Evolutionary conservation across 64 coral and sea anemone species (phyloP), one percentile per base, ranked within the genome.

Genomic region (Actinia equina): DNA sequence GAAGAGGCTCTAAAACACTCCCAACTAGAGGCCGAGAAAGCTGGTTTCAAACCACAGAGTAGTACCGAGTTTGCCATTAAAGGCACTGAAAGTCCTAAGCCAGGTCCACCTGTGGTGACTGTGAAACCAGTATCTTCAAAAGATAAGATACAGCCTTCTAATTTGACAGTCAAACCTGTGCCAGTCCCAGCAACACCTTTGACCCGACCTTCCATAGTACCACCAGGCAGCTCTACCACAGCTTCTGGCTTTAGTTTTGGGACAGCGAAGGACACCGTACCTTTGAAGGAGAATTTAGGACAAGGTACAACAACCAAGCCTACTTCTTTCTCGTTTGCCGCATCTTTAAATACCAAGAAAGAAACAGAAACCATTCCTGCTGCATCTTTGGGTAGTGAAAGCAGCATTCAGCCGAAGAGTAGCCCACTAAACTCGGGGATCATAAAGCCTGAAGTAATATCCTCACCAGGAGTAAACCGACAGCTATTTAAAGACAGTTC

Each of bases 31-130:
- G 89, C 84, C 16, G 17, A 91, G 45, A 82, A 91, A 46, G 22
- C 84, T 43, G 85, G 69, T 16, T 10, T 58, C 57, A 86, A 91
- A 58, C 89, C 89, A 27, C 89, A 87, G 30, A 80, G 77, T 82
- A 91, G 89, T 44, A 91, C 89, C 37, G 89, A 91, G 43, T 91
- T 91, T 81, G n/a, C 63, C 59, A 86, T 87, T 13, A 91, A 91
- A 14, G 61, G 30, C 19, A 56, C 74, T 17, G 84, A 83, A 1
- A 58, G 27, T 70, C 23, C 84, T 12, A 91, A 91, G 44, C 84
- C 89, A 22, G 89, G 86, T 10, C 89, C 89, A 17, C 89, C 89
- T 53, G 89, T 91, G 2, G 84, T 86, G n/a, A 91, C 89, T 9
- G 84, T 92, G 6, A 91, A 82, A 82, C 90, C 90, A 59, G 84